Evolutionary conservation across 1,140 invertebrate species (phyloP), one percentile per base, ranked within the genome.

Genomic region (Drosophila mayri): DNA sequence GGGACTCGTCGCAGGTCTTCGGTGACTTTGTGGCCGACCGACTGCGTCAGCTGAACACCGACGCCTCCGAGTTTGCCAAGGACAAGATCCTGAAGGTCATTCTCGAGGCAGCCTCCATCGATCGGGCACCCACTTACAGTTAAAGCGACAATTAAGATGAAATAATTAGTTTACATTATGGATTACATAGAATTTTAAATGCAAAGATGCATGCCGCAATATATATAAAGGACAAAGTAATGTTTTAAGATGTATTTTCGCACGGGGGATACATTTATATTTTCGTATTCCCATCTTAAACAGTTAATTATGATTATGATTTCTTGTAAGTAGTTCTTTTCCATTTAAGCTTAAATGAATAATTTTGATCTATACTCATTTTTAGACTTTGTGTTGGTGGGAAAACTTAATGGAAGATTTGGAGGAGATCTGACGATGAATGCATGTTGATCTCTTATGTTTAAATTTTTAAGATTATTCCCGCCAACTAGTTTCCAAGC

Each of bases 21-120:
- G 84, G 84, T 0, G 84, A 88, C 40, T 88, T 88, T 81, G 85
- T 88, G 18, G 84, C 84, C 35, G 84, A 88, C 76, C 81, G 84
- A 30, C 49, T 88, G 12, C 81, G 84, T 0, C 58, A 71, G 20
- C 30, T 88, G 38, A 74, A 70, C 9, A 25, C 16, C 5, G 66
- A 68, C 16, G 83, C 85, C 52, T 40, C 85, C 2, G 84, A 88
- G 18, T 66, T 75, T 44, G 63, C 80, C 47, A 88, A 88, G 66
- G 85, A 90, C 32, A 88, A 88, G 38, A 81, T 88, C 38, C 81
- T 90, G 73, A 76, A 90, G 41, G 46, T 81, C 16, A 61, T 88
- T 20, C 37, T 88, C 16, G 84, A 88, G 25, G 65, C 84, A 9
- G 52, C 76, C 6, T 52, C 83, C 3, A 64, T 80, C n/a, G 76